phyloP scores from a whole-genome alignment of 2,113 vertebrate species.

The Tachysurus vachellii region DNA sequence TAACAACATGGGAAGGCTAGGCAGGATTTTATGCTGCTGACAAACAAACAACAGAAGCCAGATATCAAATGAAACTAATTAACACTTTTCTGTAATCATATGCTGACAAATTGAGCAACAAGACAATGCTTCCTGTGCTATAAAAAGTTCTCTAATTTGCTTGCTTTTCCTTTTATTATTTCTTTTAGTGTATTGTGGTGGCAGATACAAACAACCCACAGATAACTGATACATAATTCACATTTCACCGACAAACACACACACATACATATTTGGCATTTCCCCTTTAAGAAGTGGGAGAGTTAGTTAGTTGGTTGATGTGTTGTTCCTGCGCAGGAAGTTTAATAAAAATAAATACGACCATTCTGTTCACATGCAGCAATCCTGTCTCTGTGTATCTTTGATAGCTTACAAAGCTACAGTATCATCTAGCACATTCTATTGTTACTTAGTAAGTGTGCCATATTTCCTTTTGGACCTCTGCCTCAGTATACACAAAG shows the following conservation, averaged over 20 bases:
- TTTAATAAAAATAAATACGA: too few relatives aligned
- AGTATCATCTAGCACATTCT: neutral
- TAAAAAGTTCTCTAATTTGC: neutral
- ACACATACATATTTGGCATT: too few relatives aligned
- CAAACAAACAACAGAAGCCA: neutral
- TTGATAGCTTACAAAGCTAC: too few relatives aligned
- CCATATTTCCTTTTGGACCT: neutral
- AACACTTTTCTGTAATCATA: neutral
- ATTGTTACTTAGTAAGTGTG: neutral
- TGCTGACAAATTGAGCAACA: neutral
- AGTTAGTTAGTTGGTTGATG: too few relatives aligned
- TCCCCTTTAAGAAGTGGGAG: too few relatives aligned
- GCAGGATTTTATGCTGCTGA: neutral
- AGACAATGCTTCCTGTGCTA: neutral
- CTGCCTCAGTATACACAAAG: constrained; percentile 23
- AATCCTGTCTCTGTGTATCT: too few relatives aligned
- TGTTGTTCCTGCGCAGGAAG: too few relatives aligned
- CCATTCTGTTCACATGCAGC: too few relatives aligned
- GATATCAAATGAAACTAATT: neutral
- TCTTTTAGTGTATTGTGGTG: neutral
- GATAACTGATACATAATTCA: too few relatives aligned
- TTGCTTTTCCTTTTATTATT: neutral
- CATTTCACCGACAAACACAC: too few relatives aligned
- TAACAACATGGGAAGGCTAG: neutral
- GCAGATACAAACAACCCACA: too few relatives aligned